Conservation (phyloP, 1,140 invertebrate genomes). For the Streblospio benedicti region DNA sequence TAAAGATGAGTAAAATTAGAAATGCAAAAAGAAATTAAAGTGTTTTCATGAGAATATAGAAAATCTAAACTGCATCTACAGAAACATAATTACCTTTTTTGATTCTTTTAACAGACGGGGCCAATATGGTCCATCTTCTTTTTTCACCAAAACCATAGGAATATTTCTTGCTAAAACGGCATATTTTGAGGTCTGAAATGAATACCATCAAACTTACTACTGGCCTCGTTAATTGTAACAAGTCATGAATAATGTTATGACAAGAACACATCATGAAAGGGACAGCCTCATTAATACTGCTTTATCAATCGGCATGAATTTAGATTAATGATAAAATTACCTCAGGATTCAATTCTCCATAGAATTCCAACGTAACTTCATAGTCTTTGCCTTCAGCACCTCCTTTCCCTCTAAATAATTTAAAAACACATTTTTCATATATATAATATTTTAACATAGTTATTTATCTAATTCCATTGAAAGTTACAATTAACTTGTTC, state of each 20-base stretch:
- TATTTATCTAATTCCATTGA: no score
- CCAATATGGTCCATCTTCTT: conserved; percentile 72
- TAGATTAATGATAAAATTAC: conserved; percentile 56
- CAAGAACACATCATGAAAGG: not conserved
- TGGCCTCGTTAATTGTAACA: not conserved
- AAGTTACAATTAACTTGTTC: no score
- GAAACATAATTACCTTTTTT: conserved; percentile 55
- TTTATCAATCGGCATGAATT: conserved; percentile 52
- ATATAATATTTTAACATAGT: no score
- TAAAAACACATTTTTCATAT: no score
- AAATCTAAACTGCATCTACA: conserved; percentile 1
- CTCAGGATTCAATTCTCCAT: conserved; percentile 69
- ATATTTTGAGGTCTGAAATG: conserved; percentile 51
- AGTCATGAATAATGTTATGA: conserved; percentile 11
- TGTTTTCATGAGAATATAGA: no score
- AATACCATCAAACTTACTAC: conserved; percentile 8
- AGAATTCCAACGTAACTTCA: conserved; percentile 75
- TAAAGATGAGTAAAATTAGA: conserved; percentile 15
- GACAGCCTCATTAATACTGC: conserved; percentile 65
- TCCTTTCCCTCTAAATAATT: conserved; percentile 57
- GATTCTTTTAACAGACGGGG: conserved; percentile 75
- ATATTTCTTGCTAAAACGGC: conserved; percentile 60
- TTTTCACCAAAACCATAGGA: conserved; percentile 68
- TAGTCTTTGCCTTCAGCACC: conserved; percentile 76
- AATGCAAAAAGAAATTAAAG: not conserved